Percentiles rank a stretch among this genome's conserved stretches.
phyloP scores from a whole-genome alignment of 2,113 vertebrate species.

The Corvus hawaiiensis region DNA sequence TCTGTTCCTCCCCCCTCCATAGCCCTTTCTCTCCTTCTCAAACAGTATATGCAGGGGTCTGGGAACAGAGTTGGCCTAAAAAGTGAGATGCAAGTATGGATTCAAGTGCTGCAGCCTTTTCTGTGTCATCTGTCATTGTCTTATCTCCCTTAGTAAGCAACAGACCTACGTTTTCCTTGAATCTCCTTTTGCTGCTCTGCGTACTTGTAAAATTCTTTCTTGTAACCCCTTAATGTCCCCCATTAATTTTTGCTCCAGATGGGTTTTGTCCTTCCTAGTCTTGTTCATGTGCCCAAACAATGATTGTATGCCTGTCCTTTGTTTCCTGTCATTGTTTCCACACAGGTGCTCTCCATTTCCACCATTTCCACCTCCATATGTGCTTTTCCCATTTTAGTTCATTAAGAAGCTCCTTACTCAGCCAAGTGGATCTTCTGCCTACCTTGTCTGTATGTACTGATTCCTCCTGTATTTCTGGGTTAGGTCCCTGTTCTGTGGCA shows the following conservation, averaged over 20 bases:
- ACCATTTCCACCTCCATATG: not conserved
- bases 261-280: constrained; percentile 2
- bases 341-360: not conserved
- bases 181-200: not conserved
- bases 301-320: not conserved
- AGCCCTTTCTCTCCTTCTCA: not conserved
- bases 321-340: not conserved
- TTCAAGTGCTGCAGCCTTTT: not conserved
- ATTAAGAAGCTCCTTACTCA: not conserved
- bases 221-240: not conserved
- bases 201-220: not conserved
- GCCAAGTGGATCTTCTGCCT: not conserved
- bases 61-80: not conserved
- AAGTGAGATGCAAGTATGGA: not conserved
- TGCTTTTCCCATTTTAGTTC: constrained; percentile 13
- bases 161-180: not conserved
- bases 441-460: not conserved
- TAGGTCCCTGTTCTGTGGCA: not conserved
- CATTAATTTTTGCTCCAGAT: not conserved
- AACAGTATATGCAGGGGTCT: not conserved
- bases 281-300: not conserved
- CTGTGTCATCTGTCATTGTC: not conserved
- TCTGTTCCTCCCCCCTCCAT: not conserved
- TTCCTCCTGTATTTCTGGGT: not conserved
- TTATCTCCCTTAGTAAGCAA: not conserved